These are phyloP conservation scores for Narcine bancroftii DNA, from an alignment of 2,113 vertebrate species.

Conservation along the genomic window DNA sequence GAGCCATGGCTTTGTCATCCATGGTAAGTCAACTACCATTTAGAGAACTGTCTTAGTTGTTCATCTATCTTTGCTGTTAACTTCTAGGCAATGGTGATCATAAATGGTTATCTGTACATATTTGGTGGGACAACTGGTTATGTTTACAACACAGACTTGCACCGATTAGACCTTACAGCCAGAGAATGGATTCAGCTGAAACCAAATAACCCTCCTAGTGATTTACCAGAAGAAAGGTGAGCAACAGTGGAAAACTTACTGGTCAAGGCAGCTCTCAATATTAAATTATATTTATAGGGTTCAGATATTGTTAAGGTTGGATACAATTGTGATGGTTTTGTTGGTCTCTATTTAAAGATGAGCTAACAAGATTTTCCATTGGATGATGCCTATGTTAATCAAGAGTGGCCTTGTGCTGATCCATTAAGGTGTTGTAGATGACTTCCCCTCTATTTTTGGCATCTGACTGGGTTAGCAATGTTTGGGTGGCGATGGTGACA, in stretches of 20 bases:
- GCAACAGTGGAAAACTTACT: slow-evolving; percentile 19
- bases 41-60: not conserved
- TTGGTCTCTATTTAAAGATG: not conserved
- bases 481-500: not conserved
- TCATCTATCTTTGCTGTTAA: slow-evolving; percentile 17
- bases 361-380: not conserved
- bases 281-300: not conserved
- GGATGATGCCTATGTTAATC: not conserved
- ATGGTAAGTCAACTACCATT: not conserved
- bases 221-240: slow-evolving; percentile 89
- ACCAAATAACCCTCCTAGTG: slow-evolving; percentile 83
- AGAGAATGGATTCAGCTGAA: slow-evolving; percentile 92
- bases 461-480: not conserved
- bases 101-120: slow-evolving; percentile 88
- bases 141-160: slow-evolving; percentile 93
- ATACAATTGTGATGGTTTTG: not conserved
- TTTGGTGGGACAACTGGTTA: slow-evolving; percentile 96
- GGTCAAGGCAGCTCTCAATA: not conserved
- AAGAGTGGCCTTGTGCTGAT: not conserved
- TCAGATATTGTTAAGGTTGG: not conserved
- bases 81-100: slow-evolving; percentile 90
- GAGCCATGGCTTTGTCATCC: not conserved
- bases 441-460: not conserved
- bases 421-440: not conserved
- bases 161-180: slow-evolving; percentile 87